These are phyloP conservation scores for Mimas tiliae DNA, from an alignment of 2,888 invertebrate species.

Conservation along the genomic window DNA sequence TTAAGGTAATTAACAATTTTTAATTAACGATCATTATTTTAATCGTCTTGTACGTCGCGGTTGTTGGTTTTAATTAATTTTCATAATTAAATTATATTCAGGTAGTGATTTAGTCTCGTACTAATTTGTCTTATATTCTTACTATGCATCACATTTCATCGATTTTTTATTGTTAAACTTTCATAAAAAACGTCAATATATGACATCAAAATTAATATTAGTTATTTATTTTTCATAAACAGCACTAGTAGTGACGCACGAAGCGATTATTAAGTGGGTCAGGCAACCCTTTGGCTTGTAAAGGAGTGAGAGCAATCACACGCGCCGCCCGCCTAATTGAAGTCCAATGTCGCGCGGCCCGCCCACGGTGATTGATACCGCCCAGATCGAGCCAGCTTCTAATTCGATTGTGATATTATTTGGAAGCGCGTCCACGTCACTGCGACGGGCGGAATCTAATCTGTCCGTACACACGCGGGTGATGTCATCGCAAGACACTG, in stretches of 20 bases:
- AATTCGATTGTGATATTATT: conserved; percentile 80
- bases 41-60: conserved; percentile 65
- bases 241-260: conserved; percentile 39
- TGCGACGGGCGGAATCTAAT: conserved; percentile 57
- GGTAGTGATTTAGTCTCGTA: conserved; percentile 41
- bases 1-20: conserved; percentile 61
- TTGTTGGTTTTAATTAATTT: conserved; percentile 56
- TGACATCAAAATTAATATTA: neutral
- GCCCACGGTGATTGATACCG: conserved; percentile 83
- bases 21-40: conserved; percentile 68
- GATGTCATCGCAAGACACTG: conserved; percentile 60
- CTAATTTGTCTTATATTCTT: neutral
- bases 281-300: conserved; percentile 79
- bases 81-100: conserved; percentile 49
- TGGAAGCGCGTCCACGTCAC: conserved; percentile 67
- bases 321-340: conserved; percentile 82
- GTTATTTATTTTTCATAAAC: neutral
- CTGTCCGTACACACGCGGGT: conserved; percentile 57
- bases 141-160: neutral
- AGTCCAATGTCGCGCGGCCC: conserved; percentile 82
- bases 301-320: conserved; percentile 79
- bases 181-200: neutral
- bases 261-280: conserved; percentile 77
- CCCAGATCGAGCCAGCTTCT: conserved; percentile 70
- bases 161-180: neutral